These are phyloP conservation scores for Pongo abelii DNA, from an alignment of 2,113 vertebrate species.

Conservation along the genomic window DNA sequence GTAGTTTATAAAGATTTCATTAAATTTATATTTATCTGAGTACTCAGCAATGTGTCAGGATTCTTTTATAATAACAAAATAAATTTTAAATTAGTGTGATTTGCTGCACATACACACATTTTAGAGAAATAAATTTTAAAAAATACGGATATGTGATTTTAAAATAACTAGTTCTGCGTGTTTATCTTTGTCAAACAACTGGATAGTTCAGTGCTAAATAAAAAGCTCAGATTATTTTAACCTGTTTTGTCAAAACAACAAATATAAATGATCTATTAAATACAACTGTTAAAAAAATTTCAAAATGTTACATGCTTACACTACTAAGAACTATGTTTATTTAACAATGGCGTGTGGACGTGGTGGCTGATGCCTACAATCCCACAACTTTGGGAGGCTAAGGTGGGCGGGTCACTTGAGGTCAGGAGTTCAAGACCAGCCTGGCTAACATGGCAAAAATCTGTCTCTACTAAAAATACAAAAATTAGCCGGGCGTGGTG, in stretches of 20 bases:
- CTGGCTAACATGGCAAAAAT: too few relatives aligned
- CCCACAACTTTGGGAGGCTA: too few relatives aligned
- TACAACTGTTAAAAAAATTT: neutral
- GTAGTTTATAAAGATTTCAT: neutral
- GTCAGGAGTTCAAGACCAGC: too few relatives aligned
- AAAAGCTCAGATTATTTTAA: neutral
- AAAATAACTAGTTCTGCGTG: neutral
- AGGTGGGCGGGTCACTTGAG: too few relatives aligned
- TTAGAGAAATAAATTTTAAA: neutral
- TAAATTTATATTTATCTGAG: neutral
- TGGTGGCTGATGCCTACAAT: too few relatives aligned
- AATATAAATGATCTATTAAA: neutral
- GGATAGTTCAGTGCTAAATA: neutral
- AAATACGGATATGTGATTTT: neutral
- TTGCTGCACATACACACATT: neutral
- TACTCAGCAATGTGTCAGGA: neutral
- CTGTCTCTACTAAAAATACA: too few relatives aligned
- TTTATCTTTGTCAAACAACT: neutral
- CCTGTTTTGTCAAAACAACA: neutral
- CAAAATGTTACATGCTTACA: neutral
- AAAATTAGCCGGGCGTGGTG: too few relatives aligned
- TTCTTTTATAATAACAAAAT: neutral
- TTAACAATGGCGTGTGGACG: neutral
- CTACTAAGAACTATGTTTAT: neutral
- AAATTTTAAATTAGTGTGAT: neutral